Percentiles rank a stretch among this genome's conserved stretches.
Evolutionary conservation across 1,140 invertebrate species (phyloP).

Genomic region (Radopholus similis): DNA sequence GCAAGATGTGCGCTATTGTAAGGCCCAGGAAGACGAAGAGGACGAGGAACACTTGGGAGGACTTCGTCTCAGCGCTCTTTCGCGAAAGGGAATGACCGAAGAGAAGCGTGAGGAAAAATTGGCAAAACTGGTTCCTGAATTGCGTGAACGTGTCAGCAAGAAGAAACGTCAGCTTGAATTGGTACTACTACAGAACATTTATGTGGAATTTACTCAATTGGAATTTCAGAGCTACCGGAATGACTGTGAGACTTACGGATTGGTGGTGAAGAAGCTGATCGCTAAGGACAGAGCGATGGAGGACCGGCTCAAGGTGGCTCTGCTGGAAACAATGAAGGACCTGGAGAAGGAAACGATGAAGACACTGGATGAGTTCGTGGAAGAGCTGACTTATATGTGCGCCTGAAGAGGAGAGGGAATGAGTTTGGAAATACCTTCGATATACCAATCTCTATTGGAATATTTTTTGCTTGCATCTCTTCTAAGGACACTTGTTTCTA

Average conservation of each 20-base stretch:
- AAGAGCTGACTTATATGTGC: conserved; percentile 20
- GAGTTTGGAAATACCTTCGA: too few species aligned
- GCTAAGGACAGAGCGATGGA: conserved; percentile 17
- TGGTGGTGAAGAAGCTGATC: conserved; percentile 17
- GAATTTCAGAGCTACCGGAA: conserved; percentile 17
- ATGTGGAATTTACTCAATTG: not conserved
- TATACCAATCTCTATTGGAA: too few species aligned
- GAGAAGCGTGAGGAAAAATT: conserved; percentile 21
- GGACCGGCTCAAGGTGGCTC: conserved; percentile 20
- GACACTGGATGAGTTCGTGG: conserved; percentile 18
- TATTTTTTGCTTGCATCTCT: too few species aligned
- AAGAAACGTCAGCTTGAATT: conserved; percentile 22
- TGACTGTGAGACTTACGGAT: conserved; percentile 23
- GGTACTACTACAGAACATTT: not conserved
- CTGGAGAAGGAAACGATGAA: conserved; percentile 23
- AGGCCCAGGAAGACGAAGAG: conserved; percentile 1
- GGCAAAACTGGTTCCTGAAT: conserved; percentile 12
- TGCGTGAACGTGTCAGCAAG: conserved; percentile 9
- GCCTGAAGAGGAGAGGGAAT: too few species aligned
- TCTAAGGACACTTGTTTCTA: too few species aligned
- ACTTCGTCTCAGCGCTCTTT: conserved; percentile 18
- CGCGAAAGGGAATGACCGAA: conserved; percentile 8
- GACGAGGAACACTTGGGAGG: not conserved
- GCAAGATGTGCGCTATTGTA: conserved; percentile 24
- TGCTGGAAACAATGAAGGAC: conserved; percentile 26